phyloP scores from a whole-genome alignment of 2,797 vertebrate genomes.

The Aulostomus chinensis region DNA sequence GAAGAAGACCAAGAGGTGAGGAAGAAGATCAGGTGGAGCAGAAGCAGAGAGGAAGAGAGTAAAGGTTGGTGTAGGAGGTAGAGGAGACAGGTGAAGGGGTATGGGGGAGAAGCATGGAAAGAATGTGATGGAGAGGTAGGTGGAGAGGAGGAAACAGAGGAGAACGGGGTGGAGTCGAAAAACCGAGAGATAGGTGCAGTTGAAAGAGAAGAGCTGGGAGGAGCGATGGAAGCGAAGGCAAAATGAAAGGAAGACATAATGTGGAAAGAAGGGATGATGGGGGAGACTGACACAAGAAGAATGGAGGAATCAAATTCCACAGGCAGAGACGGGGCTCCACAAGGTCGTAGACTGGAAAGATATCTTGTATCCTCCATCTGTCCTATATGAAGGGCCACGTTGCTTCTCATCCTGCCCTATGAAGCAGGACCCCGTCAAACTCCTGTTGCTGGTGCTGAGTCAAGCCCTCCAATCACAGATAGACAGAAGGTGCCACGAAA shows the following conservation, averaged over 20 bases:
- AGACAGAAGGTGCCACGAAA: slow-evolving; percentile 82
- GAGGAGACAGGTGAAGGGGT: background rate
- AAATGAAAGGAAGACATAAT: slow-evolving; percentile 18
- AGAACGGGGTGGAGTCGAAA: background rate
- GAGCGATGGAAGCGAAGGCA: background rate
- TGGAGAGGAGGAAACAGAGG: background rate
- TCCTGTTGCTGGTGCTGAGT: slow-evolving; percentile 84
- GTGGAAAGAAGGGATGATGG: slow-evolving; percentile 12
- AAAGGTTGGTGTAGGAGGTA: background rate
- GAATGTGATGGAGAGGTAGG: background rate
- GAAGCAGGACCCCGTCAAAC: slow-evolving; percentile 79
- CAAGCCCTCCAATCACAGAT: slow-evolving; percentile 83
- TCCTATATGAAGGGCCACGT: no score
- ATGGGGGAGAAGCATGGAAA: background rate
- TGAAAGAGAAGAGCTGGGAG: background rate
- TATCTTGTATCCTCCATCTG: no score
- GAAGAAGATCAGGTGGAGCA: background rate
- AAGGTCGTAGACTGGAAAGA: slow-evolving; percentile 74
- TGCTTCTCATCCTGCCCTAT: slow-evolving; percentile 80
- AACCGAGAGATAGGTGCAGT: slow-evolving; percentile 1
- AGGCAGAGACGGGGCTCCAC: slow-evolving; percentile 30
- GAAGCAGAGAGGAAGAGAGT: background rate
- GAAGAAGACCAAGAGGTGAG: background rate
- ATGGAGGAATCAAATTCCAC: slow-evolving; percentile 16
- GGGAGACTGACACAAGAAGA: slow-evolving; percentile 8